These are phyloP conservation scores for Diorhabda carinulata DNA, from an alignment of 1,140 invertebrate genomes.

Conservation along the genomic window DNA sequence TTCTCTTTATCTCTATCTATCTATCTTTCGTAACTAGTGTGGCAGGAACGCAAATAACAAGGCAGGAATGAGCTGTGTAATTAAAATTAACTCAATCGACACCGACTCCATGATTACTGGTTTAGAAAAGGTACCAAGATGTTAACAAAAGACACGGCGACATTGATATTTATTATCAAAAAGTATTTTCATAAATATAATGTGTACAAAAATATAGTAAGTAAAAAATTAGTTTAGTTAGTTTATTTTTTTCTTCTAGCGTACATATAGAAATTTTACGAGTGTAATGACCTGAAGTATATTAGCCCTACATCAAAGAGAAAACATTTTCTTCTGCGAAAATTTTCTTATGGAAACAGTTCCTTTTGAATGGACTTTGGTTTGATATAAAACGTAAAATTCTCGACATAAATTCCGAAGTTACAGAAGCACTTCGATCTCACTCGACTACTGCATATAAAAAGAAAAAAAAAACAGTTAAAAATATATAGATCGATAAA, in stretches of 20 bases:
- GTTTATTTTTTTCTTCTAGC: too few relatives aligned
- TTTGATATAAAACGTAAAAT: not conserved
- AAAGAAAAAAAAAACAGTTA: not conserved
- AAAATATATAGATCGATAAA: not conserved
- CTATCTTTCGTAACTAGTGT: not conserved
- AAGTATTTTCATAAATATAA: too few relatives aligned
- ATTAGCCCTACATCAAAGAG: too few relatives aligned
- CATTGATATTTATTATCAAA: too few relatives aligned
- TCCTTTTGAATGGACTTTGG: not conserved
- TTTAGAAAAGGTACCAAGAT: too few relatives aligned
- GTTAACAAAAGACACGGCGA: too few relatives aligned
- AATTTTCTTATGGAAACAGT: not conserved
- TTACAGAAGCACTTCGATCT: constrained; percentile 2
- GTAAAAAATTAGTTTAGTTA: too few relatives aligned
- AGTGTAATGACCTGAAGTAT: too few relatives aligned
- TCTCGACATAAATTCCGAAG: not conserved
- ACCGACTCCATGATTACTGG: not conserved
- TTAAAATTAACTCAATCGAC: not conserved
- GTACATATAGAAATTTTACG: too few relatives aligned
- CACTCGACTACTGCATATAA: not conserved
- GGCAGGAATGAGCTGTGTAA: not conserved
- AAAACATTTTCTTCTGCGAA: not conserved
- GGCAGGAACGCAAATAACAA: not conserved
- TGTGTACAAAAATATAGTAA: too few relatives aligned
- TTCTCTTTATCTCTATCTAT: not conserved